Evolutionary conservation across 2,797 vertebrate genomes (phyloP), one percentile per base, ranked within the genome.

Genomic region (Rhinoraja longicauda): DNA sequence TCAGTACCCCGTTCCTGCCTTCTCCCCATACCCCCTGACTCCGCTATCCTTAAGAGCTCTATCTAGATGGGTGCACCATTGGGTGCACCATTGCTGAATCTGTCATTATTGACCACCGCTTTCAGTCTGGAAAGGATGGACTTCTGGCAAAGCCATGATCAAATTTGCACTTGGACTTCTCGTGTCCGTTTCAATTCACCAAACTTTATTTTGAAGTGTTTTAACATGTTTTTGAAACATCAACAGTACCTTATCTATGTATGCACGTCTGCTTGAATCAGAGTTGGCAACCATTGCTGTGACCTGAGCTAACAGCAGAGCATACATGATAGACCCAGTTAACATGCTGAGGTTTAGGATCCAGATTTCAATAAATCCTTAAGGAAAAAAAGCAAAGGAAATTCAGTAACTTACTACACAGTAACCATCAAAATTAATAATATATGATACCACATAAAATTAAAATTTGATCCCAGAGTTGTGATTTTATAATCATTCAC

Each of bases 331-430:
- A 45, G 90, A 36, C 17, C 76, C 72, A 90, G 19, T 90, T 29
- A 93, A 78, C 86, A 93, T 39, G 72, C 78, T 93, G 59, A 93
- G 81, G 82, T 67, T 93, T 93, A 94, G 94, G 64, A n/a, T 15
- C 59, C 24, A n/a, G 26, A 92, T 93, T 94, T 94, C 93, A 91
- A 93, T 93, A 93, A 93, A 8, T 70, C 93, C 93, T 93, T 93
- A 93, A 94, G 93, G 93, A 91, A 70, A 0, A 26, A 94, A 73
- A 70, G 64, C 19, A 94, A 64, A 94, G 13, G 32, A 0, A 79
- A 94, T 93, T 93, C 93, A 78, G 93, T 57, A 92, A 93, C 94
- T 94, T 93, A 94, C 93, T 93, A 94, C 93, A 93, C 19, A n/a
- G 12, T 29, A 36, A 78, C 15, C 2, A 78, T 39, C 4, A 5